phyloP scores from a whole-genome alignment of 2,113 vertebrate species.

The Tautogolabrus adspersus region DNA sequence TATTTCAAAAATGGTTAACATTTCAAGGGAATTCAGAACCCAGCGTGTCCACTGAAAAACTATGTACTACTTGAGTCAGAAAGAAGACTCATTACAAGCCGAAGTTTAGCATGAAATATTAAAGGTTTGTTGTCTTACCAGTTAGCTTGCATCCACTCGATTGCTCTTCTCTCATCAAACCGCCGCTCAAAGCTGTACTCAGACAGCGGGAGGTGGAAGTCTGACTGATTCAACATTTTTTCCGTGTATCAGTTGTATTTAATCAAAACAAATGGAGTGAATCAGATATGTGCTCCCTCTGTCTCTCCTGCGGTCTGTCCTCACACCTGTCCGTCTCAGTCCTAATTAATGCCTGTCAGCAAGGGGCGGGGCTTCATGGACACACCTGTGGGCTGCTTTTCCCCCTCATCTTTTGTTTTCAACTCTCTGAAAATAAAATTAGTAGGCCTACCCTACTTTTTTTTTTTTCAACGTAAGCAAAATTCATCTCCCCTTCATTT shows the following conservation, averaged over 20 bases:
- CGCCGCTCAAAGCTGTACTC: conserved; percentile 81
- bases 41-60: no score
- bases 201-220: not conserved
- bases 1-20: no score
- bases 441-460: no score
- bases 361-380: conserved; percentile 42
- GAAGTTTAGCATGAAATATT: not conserved
- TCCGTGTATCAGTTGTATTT: fast-evolving
- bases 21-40: no score
- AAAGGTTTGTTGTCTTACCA: conserved; percentile 76
- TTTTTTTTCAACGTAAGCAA: no score
- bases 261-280: fast-evolving
- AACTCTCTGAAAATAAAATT: no score
- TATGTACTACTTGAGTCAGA: no score
- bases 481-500: no score
- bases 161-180: conserved; percentile 57
- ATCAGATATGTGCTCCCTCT: not conserved
- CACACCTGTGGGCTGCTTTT: not conserved
- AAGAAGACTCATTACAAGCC: no score
- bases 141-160: conserved; percentile 81
- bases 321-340: not conserved
- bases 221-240: conserved; percentile 34
- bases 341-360: conserved; percentile 7
- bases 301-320: not conserved
- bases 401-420: no score